Base-by-base conservation (phyloP, 2,797 vertebrate genomes). In the Schizothorax lantsangensis region DNA sequence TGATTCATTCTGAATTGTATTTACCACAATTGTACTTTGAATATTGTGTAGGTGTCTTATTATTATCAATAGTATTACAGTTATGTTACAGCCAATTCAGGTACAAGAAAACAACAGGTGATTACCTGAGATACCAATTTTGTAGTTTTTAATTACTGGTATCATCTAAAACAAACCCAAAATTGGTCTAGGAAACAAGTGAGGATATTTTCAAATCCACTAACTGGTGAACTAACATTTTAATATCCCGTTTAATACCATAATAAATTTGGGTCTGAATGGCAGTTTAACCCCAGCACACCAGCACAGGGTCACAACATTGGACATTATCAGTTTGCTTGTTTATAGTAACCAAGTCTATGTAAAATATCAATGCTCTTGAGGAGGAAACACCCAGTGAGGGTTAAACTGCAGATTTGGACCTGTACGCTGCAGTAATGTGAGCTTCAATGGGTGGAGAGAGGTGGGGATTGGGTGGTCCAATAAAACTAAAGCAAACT, bases 401-500 rank as follows among this genome's bases (percentile, higher is more conserved):
- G 62, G 9, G 84, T 79, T 68, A 85, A 79, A 45, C 75, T 79
- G 36, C 14, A 71, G 75, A 43, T 59, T 79, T 45, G 0, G 47
- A 19, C 17, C 3, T 23, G 14, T 21, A 14, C 5, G 6, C 81
- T 23, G 54, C 10, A 62, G 82, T 23, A 64, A 74, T 36, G 19
- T 74, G 82, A 84, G 52, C 54, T 26, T 54, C 2, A 23, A 17
- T 45, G 74, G 83, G 62, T 68, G 74, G 74, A 21, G 45, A 43
- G 62, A 59, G 83, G 83, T 77, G 73, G 59, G 21, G 73, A 78
- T 14, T 11, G 43, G 73, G 23, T 64, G 14, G 57, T 68, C 83
- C 83, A 84, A 78, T 84, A 64, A 84, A 52, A 52, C 3, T 12
- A 26, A 49, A 78, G 73, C 45, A 84, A 33, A 75, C 54, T 75